Evolutionary conservation across 2,113 vertebrate genomes (phyloP), one percentile per base, ranked within the genome.

Genomic region (Clarias macrocephalus): DNA sequence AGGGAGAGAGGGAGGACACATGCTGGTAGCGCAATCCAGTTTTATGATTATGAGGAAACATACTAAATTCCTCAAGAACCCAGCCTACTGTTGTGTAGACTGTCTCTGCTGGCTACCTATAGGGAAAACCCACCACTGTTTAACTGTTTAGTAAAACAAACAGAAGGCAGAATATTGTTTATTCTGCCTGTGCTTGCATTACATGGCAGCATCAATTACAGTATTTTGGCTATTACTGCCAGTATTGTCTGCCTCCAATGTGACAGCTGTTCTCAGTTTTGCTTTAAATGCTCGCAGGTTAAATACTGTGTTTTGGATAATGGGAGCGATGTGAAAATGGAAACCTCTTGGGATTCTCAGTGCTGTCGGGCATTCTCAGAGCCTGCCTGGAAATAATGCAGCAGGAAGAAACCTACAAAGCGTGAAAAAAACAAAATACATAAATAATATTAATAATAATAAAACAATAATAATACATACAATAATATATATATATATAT

Each of bases 351-450:
- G 95, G 95, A 94, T 94, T 93, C 85, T 93, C 93, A 88, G 92
- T 92, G 94, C 95, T 96, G 94, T 95, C 93, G 95, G 94, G 93
- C 94, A 96, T 95, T 96, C 95, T 94, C 91, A 93, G 95, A 96
- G 95, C 95, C 95, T 95, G 94, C 95, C 95, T 95, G 95, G 94
- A 95, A 96, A 96, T 96, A 95, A 96, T 95, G 94, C 95, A 95
- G 94, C 93, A n/a, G 70, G 86, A 90, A 84, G 18, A 84, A 72
- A 73, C 81, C 72, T 80, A 85, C 82, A 83, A 89, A 80, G 56
- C 60, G 75, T 42, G 56, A 56, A 86, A 79, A 89, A 30, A 60
- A 76, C 85, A 87, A 75, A 54, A 85, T 75, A 85, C 80, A 63
- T 42, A 76, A 76, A 93, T 95, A 95, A 96, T 95, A 95, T 48